These are phyloP conservation scores for Tiaroga cobitis DNA, from an alignment of 2,797 vertebrate species.

Conservation along the genomic window DNA sequence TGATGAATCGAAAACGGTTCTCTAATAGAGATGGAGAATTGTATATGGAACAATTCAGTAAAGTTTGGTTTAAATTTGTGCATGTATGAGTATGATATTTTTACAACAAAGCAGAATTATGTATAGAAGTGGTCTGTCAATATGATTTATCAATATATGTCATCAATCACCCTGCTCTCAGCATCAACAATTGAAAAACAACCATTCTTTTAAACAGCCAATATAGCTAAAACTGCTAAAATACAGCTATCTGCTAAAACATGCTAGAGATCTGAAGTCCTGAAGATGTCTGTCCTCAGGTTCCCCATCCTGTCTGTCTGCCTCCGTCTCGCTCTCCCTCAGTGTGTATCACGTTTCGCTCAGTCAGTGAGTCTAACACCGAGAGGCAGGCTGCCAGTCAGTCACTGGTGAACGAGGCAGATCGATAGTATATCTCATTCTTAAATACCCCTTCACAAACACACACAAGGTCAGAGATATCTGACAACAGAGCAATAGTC, in stretches of 20 bases:
- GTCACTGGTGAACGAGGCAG: constrained; percentile 61
- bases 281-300: not conserved
- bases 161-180: not conserved
- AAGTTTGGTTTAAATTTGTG: not conserved
- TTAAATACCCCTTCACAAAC: constrained; percentile 70
- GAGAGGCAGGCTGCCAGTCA: constrained; percentile 39
- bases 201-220: too few species aligned
- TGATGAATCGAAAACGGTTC: not conserved
- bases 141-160: not conserved
- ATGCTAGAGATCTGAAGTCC: not conserved
- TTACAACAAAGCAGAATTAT: not conserved
- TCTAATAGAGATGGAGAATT: not conserved
- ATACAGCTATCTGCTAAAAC: too few species aligned
- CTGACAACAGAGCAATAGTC: not conserved
- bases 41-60: not conserved
- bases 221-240: too few species aligned
- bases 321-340: constrained; percentile 30
- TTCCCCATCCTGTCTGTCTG: not conserved
- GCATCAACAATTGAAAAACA: too few species aligned
- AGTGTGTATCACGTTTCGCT: constrained; percentile 56
- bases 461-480: constrained; percentile 11
- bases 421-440: constrained; percentile 76
- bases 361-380: constrained; percentile 48
- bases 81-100: not conserved
- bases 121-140: not conserved